Conservation (phyloP, 2,113 vertebrate species). For the Tringa solitaria region DNA sequence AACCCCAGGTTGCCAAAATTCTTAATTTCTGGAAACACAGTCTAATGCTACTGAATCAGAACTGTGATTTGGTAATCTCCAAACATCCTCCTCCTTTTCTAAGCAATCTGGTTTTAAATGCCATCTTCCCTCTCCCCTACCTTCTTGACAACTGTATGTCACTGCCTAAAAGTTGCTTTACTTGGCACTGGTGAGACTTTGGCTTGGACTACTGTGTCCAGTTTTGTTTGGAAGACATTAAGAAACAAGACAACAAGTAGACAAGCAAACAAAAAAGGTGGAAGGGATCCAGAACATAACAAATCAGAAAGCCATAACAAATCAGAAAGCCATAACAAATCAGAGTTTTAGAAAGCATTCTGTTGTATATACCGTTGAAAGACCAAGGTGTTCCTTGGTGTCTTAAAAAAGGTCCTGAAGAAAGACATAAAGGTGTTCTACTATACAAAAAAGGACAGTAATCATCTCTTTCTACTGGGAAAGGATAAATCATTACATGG, state of each 20-base stretch:
- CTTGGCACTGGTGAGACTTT: neutral
- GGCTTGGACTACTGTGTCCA: neutral
- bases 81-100: neutral
- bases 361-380: neutral
- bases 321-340: neutral
- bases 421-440: neutral
- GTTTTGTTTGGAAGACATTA: neutral
- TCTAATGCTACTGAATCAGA: neutral
- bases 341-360: neutral
- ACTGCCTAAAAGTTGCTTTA: neutral
- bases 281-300: neutral
- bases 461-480: neutral
- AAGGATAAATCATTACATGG: neutral
- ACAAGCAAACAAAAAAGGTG: neutral
- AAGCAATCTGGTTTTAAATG: fast-evolving
- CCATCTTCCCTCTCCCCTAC: neutral
- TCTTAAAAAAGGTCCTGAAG: neutral
- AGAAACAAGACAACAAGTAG: neutral
- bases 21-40: neutral
- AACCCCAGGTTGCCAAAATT: neutral
- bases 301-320: neutral
- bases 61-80: too few relatives aligned
- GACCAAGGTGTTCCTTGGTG: neutral
- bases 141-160: neutral
- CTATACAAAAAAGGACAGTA: neutral